These are phyloP conservation scores for Pseudolaguvia tuberculata DNA, from an alignment of 2,113 vertebrate species.

Conservation along the genomic window DNA sequence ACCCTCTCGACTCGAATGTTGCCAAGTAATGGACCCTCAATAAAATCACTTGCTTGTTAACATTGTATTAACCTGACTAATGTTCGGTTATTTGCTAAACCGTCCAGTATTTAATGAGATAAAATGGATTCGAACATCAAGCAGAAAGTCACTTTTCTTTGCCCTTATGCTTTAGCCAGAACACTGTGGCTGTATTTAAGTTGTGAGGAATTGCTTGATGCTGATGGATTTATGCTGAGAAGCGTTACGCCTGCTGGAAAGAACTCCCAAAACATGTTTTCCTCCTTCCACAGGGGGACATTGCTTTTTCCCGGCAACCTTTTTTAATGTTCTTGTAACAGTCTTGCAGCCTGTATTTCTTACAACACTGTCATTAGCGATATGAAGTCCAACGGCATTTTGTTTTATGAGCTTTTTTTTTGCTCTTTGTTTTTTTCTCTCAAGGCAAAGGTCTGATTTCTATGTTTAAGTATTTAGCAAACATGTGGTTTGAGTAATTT, in stretches of 20 bases:
- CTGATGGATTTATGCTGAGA: constrained; percentile 39
- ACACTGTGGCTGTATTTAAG: constrained; percentile 18
- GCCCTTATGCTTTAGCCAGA: constrained; percentile 17
- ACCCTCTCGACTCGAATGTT: neutral
- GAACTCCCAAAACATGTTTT: constrained; percentile 42
- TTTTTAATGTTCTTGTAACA: constrained; percentile 41
- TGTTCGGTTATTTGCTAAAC: constrained; percentile 18
- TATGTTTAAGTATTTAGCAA: neutral
- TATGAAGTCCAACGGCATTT: constrained; percentile 21
- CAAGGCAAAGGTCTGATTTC: neutral
- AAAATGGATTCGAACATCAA: constrained; percentile 10
- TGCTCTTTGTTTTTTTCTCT: constrained; percentile 6
- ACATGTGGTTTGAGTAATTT: neutral
- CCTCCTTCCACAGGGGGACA: constrained; percentile 41
- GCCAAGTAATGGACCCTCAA: neutral
- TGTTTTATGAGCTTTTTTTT: constrained; percentile 16
- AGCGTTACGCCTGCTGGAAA: constrained; percentile 29
- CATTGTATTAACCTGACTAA: constrained; percentile 18
- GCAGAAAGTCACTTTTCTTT: constrained; percentile 11
- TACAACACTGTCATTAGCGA: constrained; percentile 40
- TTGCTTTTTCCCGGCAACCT: constrained; percentile 40
- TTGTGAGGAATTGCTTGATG: constrained; percentile 24
- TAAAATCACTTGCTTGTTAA: constrained; percentile 8
- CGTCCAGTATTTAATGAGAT: constrained; percentile 24
- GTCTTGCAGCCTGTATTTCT: constrained; percentile 34